These are phyloP conservation scores for Melanotaenia boesemani DNA, from an alignment of 2,797 vertebrate species.

Conservation along the genomic window DNA sequence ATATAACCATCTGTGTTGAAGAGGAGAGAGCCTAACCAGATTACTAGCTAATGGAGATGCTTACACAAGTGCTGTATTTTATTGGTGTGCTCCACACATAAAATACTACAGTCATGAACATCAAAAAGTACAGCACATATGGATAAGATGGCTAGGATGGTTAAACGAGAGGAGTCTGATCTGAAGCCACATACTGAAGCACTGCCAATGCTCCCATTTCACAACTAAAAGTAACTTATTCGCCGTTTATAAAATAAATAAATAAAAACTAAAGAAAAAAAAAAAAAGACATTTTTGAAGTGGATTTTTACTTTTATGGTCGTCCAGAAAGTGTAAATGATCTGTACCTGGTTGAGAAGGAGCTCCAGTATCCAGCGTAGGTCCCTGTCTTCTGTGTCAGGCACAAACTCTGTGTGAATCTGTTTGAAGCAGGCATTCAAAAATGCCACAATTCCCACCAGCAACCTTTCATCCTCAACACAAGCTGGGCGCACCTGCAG, in stretches of 20 bases:
- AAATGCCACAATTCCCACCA: conserved; percentile 91
- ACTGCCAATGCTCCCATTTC: not conserved
- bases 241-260: not conserved
- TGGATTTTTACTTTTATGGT: conserved; percentile 6
- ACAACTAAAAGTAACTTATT: not conserved
- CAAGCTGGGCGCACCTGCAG: conserved; percentile 92
- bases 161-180: not conserved
- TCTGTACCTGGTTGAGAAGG: conserved; percentile 89
- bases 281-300: not conserved
- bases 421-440: conserved; percentile 89
- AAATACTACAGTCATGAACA: not conserved
- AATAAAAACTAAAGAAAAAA: conserved; percentile 1
- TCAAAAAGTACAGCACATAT: conserved; percentile 1
- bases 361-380: conserved; percentile 92
- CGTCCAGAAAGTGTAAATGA: conserved; percentile 30
- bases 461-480: conserved; percentile 91
- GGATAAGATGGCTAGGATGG: not conserved
- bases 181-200: not conserved
- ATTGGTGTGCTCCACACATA: not conserved
- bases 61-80: conserved; percentile 2
- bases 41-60: conserved; percentile 43
- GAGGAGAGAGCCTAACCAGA: conserved; percentile 45
- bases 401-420: conserved; percentile 69
- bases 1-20: conserved; percentile 46
- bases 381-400: conserved; percentile 78